A percentile compares a stretch with the other conserved stretches of the same genome.
Conservation (phyloP, 1,140 invertebrate species). For the Babylonia areolata region DNA sequence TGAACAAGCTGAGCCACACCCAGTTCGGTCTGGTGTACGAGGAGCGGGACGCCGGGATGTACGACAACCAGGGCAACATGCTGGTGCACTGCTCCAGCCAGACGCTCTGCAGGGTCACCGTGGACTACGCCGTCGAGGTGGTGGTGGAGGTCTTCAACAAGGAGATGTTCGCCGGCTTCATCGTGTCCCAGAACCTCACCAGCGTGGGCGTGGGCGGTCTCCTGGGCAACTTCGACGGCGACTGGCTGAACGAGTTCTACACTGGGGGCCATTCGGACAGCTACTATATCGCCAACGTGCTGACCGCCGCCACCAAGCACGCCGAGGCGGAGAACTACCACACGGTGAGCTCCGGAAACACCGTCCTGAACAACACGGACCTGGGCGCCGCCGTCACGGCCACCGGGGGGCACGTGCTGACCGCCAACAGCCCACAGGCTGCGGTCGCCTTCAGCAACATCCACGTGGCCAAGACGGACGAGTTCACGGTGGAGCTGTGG, state of each 20-base stretch:
- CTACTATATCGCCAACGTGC: constrained; percentile 1
- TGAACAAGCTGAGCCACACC: neutral
- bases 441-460: neutral
- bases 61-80: neutral
- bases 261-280: neutral
- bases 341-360: neutral
- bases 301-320: neutral
- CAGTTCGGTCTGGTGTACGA: neutral
- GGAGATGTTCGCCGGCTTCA: constrained; percentile 23
- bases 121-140: constrained; percentile 2
- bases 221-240: neutral
- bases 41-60: neutral
- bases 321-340: constrained; percentile 1
- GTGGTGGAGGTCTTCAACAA: constrained; percentile 3
- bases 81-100: neutral
- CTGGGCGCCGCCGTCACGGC: neutral
- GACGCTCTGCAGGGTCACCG: constrained; percentile 4
- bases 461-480: neutral
- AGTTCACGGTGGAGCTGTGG: constrained; percentile 24
- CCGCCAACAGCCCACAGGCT: neutral
- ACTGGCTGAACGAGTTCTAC: constrained; percentile 29
- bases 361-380: constrained; percentile 14
- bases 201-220: neutral
- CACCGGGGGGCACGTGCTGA: neutral
- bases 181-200: constrained; percentile 18